Evolutionary conservation across 2,797 vertebrate genomes (phyloP), one percentile per base, ranked within the genome.

Genomic region (Alectoris magna): DNA sequence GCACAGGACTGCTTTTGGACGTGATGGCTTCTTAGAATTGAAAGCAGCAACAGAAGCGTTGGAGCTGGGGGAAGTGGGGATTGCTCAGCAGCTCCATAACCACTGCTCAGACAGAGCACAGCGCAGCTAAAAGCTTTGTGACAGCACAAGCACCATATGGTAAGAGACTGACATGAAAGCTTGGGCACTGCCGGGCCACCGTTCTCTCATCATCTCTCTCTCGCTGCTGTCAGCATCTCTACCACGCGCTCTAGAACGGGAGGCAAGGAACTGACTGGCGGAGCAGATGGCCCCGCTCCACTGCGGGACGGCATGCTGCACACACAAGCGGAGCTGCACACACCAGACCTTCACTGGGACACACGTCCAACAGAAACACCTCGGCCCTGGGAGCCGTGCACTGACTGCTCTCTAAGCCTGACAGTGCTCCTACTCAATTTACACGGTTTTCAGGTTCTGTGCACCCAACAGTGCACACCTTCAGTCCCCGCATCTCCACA

Each of bases 261-360:
- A 56, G 23, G 39, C n/a, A n/a, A 14, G 0, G 23, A 60, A 58
- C 14, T 1, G 58, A 68, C 49, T 10, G 10, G 51, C 3, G 2
- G 2, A 68, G 70, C 23, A 67, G 60, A 2, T 3, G 12, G 7
- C 26, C 17, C 74, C 16, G 44, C 41, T 69, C 44, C 24, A 22
- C 46, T 7, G 12, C 3, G 9, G 27, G 31, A 38, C 4, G 5
- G 23, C 26, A 76, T 11, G 27, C 58, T 14, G 48, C 1, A 16
- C 36, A 39, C n/a, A 12, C 34, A 36, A 29, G 24, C 1, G 19
- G 48, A 56, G 76, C 29, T 69, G 49, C 55, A 79, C 56, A 36
- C 44, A 24, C 0, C 0, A 70, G 56, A 59, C 16, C 18, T 48
- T 56, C 3, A 0, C 5, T 6, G 3, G 55, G 69, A 80, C 63